phyloP scores from a whole-genome alignment of 2,113 vertebrate species.

The Cottus gobio region DNA sequence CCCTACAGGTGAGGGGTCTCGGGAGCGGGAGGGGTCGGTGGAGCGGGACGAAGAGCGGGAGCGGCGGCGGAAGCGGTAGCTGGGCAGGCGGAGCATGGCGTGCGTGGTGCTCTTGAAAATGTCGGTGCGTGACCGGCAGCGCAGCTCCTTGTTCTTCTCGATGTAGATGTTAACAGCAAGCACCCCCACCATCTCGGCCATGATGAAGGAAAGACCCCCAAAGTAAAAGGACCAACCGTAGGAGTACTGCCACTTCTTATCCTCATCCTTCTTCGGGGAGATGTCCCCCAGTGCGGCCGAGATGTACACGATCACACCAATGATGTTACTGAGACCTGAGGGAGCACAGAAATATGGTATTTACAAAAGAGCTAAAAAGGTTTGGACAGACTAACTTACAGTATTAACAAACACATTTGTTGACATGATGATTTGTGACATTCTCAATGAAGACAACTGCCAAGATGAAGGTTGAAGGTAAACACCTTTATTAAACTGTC shows the following conservation, averaged over 20 bases:
- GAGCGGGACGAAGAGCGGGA: conserved; percentile 91
- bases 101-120: conserved; percentile 90
- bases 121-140: conserved; percentile 92
- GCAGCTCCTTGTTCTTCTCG: conserved; percentile 93
- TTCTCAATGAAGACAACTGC: conserved; percentile 20
- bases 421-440: conserved; percentile 24
- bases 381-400: conserved; percentile 5
- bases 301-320: conserved; percentile 96
- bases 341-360: conserved; percentile 24
- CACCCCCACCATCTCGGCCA: conserved; percentile 95
- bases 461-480: not conserved
- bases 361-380: conserved; percentile 31
- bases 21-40: conserved; percentile 89
- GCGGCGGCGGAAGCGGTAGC: conserved; percentile 93
- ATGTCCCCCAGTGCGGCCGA: conserved; percentile 93
- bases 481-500: conserved; percentile 34
- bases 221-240: conserved; percentile 97
- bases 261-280: conserved; percentile 91
- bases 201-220: conserved; percentile 93
- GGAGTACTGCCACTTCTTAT: conserved; percentile 94
- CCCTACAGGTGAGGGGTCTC: conserved; percentile 84
- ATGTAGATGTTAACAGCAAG: conserved; percentile 95
- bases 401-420: conserved; percentile 14
- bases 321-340: conserved; percentile 94
- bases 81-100: conserved; percentile 91